Base-by-base conservation (phyloP, 2,113 vertebrate species). In the Pao palembangensis region DNA sequence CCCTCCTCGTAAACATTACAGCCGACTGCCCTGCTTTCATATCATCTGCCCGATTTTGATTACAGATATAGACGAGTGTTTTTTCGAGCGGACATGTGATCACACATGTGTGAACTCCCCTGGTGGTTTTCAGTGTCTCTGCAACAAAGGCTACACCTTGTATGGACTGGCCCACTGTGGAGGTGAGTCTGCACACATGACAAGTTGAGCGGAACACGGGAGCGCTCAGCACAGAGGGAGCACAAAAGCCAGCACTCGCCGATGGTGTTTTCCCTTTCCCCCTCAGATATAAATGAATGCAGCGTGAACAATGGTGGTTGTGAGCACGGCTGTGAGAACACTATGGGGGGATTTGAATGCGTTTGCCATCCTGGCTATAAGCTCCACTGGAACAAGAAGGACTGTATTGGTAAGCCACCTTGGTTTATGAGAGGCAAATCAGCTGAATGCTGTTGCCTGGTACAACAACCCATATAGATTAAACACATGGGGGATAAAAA, bases 371-470 rank as follows among this genome's bases (percentile, higher is more conserved):
- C 93, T 0, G 93, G 92, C 43, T 91, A 92, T 89, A 97, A 93
- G 79, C 90, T 99, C 31, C 95, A 99, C 87, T 99, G 96, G 97
- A 99, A 99, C 89, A 93, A 91, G 84, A 99, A 98, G 79, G 97
- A 99, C 81, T 99, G 96, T 81, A 89, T 95, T 70, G 96, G 97
- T 99, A 97, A 97, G 94, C 82, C 23, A 51, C 62, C 53, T 14
- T 59, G 44, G 4, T 20, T 6, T 19, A 21, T 14, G 14, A 58
- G 46, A 55, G 51, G 31, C 38, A 19, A 25, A 20, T 49, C 51
- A 60, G 43, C 25, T 57, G 14, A 55, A 46, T 44, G 31, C 34
- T 31, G 41, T 41, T 57, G 23, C 8, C 13, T 25, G 46, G 52
- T 57, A 20, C 59, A n/a, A 67, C 57, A 59, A 67, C 38, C 6